Percentiles rank a stretch among this genome's conserved stretches.
Conservation (phyloP, 1,140 invertebrate species). For the Ditylenchus dipsaci region DNA sequence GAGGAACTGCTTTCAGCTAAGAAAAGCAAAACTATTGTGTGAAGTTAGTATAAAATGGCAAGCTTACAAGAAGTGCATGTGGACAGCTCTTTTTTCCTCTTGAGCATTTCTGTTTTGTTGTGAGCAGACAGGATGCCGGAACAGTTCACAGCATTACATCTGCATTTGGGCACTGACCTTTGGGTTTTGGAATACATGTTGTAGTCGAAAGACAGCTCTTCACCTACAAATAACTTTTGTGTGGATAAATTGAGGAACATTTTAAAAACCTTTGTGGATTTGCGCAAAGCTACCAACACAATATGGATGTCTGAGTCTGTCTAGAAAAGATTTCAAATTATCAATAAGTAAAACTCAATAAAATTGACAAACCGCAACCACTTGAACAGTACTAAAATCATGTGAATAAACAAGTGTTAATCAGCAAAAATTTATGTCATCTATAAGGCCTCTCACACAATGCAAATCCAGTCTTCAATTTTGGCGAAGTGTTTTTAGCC, state of each 20-base stretch:
- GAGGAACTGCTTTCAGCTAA: no score
- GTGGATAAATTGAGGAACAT: neutral
- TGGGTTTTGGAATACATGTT: conserved; percentile 19
- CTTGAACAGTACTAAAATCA: neutral
- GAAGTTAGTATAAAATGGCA: no score
- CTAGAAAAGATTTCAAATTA: conserved; percentile 10
- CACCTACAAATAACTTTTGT: conserved; percentile 6
- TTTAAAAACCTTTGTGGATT: conserved; percentile 8
- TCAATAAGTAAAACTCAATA: neutral
- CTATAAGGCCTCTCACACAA: no score
- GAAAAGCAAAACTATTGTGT: no score
- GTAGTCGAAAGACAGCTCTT: conserved; percentile 32
- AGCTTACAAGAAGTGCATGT: no score
- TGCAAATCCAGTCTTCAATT: no score
- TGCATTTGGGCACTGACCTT: conserved; percentile 14
- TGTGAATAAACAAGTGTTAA: neutral
- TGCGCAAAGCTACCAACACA: conserved; percentile 16
- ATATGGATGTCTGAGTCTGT: conserved; percentile 25
- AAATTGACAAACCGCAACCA: neutral
- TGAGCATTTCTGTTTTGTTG: neutral
- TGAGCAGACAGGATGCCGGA: conserved; percentile 22
- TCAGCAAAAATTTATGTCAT: neutral
- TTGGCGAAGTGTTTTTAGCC: no score
- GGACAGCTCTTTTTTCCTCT: no score
- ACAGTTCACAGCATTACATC: conserved; percentile 15